Conservation (phyloP, 2,113 vertebrate species). For the Podarcis muralis region DNA sequence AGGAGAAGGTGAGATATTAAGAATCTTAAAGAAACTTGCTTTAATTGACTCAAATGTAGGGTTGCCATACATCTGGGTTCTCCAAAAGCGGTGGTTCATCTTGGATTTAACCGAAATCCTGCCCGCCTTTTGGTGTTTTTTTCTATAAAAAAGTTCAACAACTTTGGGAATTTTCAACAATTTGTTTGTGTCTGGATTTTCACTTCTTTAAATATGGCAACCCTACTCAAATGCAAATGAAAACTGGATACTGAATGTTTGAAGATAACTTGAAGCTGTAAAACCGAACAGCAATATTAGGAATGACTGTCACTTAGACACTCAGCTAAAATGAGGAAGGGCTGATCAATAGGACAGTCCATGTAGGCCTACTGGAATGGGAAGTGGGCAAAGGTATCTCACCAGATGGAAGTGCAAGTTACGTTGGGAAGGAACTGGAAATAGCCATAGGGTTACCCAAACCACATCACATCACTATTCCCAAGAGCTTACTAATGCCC, state of each 20-base stretch:
- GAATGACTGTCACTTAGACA: neutral
- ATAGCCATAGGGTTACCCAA: neutral
- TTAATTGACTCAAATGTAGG: neutral
- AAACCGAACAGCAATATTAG: neutral
- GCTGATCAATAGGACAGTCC: neutral
- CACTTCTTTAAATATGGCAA: too few relatives aligned
- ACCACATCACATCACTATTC: neutral
- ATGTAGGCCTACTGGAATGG: neutral
- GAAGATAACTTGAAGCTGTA: neutral
- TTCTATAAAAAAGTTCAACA: too few relatives aligned
- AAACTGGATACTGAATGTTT: neutral
- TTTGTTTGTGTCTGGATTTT: too few relatives aligned
- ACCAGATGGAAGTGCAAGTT: neutral
- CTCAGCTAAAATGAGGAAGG: neutral
- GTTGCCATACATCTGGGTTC: too few relatives aligned
- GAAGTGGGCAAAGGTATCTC: neutral
- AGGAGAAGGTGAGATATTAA: neutral
- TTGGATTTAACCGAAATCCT: too few relatives aligned
- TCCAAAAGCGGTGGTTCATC: too few relatives aligned
- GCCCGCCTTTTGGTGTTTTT: too few relatives aligned
- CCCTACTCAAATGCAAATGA: neutral
- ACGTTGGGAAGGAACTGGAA: neutral
- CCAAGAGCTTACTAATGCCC: neutral
- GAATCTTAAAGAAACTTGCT: neutral
- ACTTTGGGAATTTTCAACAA: too few relatives aligned